A percentile compares a stretch with the other conserved stretches of the same genome.
These are phyloP conservation scores for Solenodon paradoxus DNA, from an alignment of 2,113 vertebrate genomes.

Conservation along the genomic window DNA sequence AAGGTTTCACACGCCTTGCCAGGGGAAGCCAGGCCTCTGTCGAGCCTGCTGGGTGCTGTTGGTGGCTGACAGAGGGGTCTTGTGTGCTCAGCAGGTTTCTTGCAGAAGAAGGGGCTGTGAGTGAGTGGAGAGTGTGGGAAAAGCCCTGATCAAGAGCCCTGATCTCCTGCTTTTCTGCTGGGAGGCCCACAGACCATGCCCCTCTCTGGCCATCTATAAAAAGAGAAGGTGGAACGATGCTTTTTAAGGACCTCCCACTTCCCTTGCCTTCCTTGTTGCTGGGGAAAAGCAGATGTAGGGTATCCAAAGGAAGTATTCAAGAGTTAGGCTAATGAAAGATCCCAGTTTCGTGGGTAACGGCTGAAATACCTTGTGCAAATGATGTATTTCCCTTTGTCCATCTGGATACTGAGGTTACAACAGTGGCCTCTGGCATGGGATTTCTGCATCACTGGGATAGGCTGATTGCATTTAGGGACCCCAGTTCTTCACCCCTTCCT, in stretches of 20 bases:
- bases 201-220: not conserved
- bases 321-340: not conserved
- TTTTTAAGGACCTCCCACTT: not conserved
- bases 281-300: not conserved
- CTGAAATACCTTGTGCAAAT: not conserved
- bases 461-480: not conserved
- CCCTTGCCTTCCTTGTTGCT: not conserved
- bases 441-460: not conserved
- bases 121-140: not conserved
- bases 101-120: not conserved
- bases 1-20: not conserved
- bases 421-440: fast-evolving
- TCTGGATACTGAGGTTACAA: not conserved
- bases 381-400: not conserved
- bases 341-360: not conserved
- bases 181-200: not conserved
- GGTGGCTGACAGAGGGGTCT: not conserved
- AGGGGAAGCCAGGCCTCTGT: not conserved
- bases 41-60: not conserved
- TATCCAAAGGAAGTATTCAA: not conserved
- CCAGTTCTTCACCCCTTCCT: not conserved
- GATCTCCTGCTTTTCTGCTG: not conserved
- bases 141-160: not conserved
- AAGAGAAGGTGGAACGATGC: not conserved
- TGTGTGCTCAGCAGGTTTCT: not conserved